A percentile compares a stretch with the other conserved stretches of the same genome.
Evolutionary conservation across 2,888 invertebrate genomes (phyloP).

Genomic region (Parthenolecanium corni): DNA sequence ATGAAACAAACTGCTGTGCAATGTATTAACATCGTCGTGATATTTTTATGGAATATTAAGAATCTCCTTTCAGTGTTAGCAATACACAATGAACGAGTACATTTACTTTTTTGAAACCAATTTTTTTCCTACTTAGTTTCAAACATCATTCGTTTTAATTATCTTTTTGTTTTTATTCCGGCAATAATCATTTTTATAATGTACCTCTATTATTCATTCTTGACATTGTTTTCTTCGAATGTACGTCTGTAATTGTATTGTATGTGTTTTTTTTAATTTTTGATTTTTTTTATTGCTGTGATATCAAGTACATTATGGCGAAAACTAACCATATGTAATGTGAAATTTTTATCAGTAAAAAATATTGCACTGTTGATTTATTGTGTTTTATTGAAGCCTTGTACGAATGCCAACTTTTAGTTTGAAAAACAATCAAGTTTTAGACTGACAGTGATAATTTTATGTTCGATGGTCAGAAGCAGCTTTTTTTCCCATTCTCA

Average conservation of each 20-base stretch:
- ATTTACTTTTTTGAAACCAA: too few relatives aligned
- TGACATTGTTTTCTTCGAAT: background rate
- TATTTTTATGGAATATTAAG: too few relatives aligned
- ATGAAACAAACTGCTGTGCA: too few relatives aligned
- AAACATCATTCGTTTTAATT: background rate
- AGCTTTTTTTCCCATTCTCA: too few relatives aligned
- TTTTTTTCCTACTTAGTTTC: background rate
- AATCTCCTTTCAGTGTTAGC: too few relatives aligned
- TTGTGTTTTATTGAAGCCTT: too few relatives aligned
- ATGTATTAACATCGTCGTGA: too few relatives aligned
- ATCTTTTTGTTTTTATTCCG: background rate
- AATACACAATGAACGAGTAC: too few relatives aligned
- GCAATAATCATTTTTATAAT: background rate
- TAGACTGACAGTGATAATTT: too few relatives aligned
- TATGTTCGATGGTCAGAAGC: too few relatives aligned
- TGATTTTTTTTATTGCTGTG: conserved; percentile 27
- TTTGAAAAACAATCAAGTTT: too few relatives aligned
- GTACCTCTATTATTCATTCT: background rate
- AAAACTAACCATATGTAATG: conserved; percentile 28
- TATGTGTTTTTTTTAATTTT: conserved; percentile 14
- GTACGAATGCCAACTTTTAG: too few relatives aligned
- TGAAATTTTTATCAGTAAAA: conserved; percentile 27
- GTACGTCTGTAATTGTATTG: conserved; percentile 20
- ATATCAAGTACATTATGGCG: conserved; percentile 23
- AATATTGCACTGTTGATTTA: conserved; percentile 28